Conservation (phyloP, 2,113 vertebrate species). For the Lepus europaeus region DNA sequence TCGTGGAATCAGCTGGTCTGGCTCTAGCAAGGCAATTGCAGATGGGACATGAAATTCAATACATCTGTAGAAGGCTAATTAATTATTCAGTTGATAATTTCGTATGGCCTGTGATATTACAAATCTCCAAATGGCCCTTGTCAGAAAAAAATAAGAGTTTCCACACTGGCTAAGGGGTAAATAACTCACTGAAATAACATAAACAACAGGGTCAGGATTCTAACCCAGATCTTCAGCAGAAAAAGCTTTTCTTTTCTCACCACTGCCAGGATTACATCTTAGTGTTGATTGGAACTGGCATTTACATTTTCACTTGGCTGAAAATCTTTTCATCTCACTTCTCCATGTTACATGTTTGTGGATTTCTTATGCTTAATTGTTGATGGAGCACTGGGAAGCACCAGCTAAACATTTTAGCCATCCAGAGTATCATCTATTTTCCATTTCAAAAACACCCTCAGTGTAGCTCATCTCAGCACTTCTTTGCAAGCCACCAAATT, state of each 20-base stretch:
- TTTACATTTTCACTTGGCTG: conserved; percentile 24
- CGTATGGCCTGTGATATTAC: too few species aligned
- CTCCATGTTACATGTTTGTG: background rate
- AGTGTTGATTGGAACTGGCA: background rate
- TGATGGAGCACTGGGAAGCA: background rate
- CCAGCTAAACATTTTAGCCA: background rate
- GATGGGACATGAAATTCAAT: too few species aligned
- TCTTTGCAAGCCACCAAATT: background rate
- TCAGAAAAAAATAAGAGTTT: too few species aligned
- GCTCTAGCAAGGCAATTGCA: too few species aligned
- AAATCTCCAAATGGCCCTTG: too few species aligned
- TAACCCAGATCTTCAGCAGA: background rate
- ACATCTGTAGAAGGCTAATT: too few species aligned
- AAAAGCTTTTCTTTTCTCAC: background rate
- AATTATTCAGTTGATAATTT: too few species aligned
- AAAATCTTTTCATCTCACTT: background rate
- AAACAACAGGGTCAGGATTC: background rate
- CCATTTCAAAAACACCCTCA: background rate
- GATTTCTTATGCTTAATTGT: background rate
- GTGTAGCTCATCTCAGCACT: background rate
- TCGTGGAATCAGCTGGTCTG: too few species aligned
- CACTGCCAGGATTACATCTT: background rate
- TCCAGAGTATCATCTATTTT: background rate
- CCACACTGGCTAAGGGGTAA: background rate
- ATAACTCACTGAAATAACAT: background rate